These are phyloP conservation scores for Pseudomyrmex concolor DNA, from an alignment of 1,140 invertebrate species.

Conservation along the genomic window DNA sequence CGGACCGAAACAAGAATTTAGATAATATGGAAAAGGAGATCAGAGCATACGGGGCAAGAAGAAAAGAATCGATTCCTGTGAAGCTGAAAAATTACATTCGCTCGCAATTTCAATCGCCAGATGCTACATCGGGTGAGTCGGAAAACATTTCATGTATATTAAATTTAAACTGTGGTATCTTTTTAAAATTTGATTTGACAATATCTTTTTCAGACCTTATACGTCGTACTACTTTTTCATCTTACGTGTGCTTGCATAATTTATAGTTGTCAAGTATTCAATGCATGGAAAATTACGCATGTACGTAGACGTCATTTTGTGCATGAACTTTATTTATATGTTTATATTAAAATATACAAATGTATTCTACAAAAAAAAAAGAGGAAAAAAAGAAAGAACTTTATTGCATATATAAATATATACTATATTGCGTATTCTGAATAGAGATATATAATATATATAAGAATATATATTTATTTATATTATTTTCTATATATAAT, in stretches of 20 bases:
- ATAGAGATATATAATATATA: slow-evolving; percentile 10
- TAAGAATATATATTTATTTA: slow-evolving; percentile 19
- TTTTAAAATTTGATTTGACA: neutral
- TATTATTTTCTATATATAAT: slow-evolving; percentile 43
- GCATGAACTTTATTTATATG: slow-evolving; percentile 34
- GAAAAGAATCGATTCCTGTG: slow-evolving; percentile 76
- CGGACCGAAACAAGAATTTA: slow-evolving; percentile 61
- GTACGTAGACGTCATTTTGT: slow-evolving; percentile 28
- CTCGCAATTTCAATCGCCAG: slow-evolving; percentile 73
- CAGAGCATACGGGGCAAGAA: slow-evolving; percentile 65
- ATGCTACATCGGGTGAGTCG: slow-evolving; percentile 72
- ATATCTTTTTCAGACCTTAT: no score
- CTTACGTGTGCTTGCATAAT: neutral
- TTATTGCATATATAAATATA: no score
- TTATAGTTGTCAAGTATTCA: neutral
- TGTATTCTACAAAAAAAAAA: neutral
- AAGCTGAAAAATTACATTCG: slow-evolving; percentile 77
- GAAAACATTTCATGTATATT: slow-evolving; percentile 29
- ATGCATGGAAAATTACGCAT: neutral
- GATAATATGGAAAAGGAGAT: slow-evolving; percentile 70
- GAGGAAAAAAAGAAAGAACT: no score
- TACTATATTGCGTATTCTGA: neutral
- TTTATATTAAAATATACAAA: slow-evolving; percentile 44
- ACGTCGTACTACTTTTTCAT: no score
- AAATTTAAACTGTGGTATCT: neutral